Evolutionary conservation across 2,888 invertebrate genomes (phyloP).

Genomic region (Tetragnatha montana): DNA sequence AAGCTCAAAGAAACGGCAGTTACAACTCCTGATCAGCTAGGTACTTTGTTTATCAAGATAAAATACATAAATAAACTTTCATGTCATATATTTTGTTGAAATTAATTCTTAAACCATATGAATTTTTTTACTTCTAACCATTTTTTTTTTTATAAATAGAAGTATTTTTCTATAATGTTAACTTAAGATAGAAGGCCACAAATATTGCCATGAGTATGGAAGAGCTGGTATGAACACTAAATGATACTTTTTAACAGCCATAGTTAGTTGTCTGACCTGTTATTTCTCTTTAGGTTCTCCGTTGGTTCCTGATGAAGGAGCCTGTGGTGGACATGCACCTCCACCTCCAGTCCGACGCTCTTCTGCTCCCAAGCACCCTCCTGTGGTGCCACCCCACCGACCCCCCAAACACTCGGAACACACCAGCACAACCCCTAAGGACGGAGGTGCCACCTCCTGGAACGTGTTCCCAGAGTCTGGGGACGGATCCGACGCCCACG

Average conservation of each 20-base stretch:
- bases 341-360: constrained; percentile 68
- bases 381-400: constrained; percentile 62
- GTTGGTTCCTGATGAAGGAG: constrained; percentile 40
- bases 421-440: constrained; percentile 13
- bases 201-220: no score
- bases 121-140: no score
- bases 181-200: no score
- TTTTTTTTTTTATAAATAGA: no score
- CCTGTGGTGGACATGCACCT: constrained; percentile 57
- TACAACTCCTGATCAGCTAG: constrained; percentile 40
- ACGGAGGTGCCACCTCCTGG: constrained; percentile 53
- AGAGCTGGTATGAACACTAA: no score
- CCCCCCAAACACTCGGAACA: constrained; percentile 17
- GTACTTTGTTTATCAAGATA: background rate
- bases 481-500: constrained; percentile 60
- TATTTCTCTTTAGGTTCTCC: background rate
- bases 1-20: constrained; percentile 56
- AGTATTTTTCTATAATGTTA: no score
- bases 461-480: constrained; percentile 58
- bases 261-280: no score
- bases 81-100: background rate
- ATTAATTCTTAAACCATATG: no score
- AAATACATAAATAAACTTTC: background rate
- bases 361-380: constrained; percentile 60
- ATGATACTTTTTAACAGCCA: no score